phyloP scores from a whole-genome alignment of 2,888 invertebrate species.

The Endotricha flammealis region DNA sequence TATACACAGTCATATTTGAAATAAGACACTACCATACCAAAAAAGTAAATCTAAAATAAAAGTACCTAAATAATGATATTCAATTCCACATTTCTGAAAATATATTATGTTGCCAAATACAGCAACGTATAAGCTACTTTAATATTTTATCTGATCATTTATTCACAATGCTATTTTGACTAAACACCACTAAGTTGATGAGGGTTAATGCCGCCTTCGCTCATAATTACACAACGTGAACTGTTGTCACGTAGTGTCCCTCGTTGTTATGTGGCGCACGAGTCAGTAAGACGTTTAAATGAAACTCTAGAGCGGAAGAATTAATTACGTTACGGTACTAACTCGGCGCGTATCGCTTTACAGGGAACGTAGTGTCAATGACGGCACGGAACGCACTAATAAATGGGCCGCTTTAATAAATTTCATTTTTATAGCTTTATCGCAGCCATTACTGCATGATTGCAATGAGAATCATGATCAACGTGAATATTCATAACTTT shows the following conservation, averaged over 20 bases:
- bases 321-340: constrained; percentile 26
- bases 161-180: constrained; percentile 11
- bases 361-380: constrained; percentile 10
- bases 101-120: no score
- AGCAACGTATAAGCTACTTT: no score
- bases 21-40: no score
- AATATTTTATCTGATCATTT: constrained; percentile 9
- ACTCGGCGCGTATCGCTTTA: constrained; percentile 23
- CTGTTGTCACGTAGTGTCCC: constrained; percentile 24
- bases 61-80: no score
- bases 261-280: constrained; percentile 25
- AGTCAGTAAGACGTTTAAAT: constrained; percentile 22
- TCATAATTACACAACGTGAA: constrained; percentile 19
- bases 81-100: no score
- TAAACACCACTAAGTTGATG: constrained; percentile 12
- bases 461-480: no score
- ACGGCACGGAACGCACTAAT: constrained; percentile 1
- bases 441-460: no score
- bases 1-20: no score
- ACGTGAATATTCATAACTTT: no score
- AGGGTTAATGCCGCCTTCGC: constrained; percentile 13
- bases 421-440: neutral
- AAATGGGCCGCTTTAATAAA: neutral
- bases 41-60: no score
- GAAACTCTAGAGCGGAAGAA: constrained; percentile 27